Base-by-base conservation (phyloP, 2,888 invertebrate species). In the Tenthredo livida region DNA sequence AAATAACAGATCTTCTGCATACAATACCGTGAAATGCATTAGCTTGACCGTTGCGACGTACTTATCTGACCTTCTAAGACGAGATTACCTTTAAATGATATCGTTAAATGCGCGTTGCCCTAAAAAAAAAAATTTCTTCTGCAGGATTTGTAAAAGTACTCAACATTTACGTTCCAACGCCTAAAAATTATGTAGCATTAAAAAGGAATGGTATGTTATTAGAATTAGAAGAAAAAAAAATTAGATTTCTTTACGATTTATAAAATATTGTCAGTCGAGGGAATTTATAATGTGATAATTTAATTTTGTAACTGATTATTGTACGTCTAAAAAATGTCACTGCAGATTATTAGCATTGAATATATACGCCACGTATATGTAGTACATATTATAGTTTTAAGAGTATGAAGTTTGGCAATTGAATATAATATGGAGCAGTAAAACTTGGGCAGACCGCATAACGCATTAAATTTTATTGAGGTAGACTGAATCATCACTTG, bases 381-480 rank as follows among this genome's bases (percentile, higher is more conserved):
- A 37, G 37, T 7, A 37, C 37, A 37, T n/a, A n/a, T n/a, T n/a
- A n/a, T n/a, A n/a, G n/a, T n/a, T n/a, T n/a, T n/a, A 6, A 73
- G 29, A 15, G 9, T 15, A 54, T n/a, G 47, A 54, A 50, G 33
- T 77, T 77, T 77, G 54, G 29, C 25, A 25, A 33, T 77, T 50
- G 29, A 54, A 50, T 77, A 17, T 21, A 77, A 50, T 50, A 33
- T 29, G 37, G 33, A 25, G 4, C n/a, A n/a, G 9, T 77, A 33
- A 29, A 77, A 77, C 54, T 54, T 77, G 50, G 54, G 77, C 77
- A 33, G 25, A 25, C 43, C 17, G 43, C 29, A 75, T 25, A 77
- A 29, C 50, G 50, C 17, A 77, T 15, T 50, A 7, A 50, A 77
- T 77, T 77, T 77, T 77, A 77, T 77, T 17, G 29, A 54, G 29